These are phyloP conservation scores for Busseola fusca DNA, from an alignment of 2,888 invertebrate genomes.

Conservation along the genomic window DNA sequence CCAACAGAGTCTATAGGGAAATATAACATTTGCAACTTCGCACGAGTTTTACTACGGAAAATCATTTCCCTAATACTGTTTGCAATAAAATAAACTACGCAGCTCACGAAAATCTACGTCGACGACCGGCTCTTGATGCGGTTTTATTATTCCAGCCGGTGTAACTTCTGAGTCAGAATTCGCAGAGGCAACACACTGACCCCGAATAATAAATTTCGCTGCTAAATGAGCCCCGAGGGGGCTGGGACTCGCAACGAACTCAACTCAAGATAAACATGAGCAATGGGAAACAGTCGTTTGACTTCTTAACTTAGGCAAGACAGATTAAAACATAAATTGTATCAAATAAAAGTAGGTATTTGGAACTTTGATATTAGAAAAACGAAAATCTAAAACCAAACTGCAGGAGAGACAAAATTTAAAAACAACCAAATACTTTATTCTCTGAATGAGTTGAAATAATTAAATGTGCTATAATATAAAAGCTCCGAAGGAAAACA, in stretches of 20 bases:
- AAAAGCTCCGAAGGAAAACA: background rate
- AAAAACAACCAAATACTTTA: background rate
- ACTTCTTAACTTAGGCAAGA: slow-evolving; percentile 24
- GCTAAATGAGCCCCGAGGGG: slow-evolving; percentile 61
- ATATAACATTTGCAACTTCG: slow-evolving; percentile 40
- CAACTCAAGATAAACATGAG: slow-evolving; percentile 57
- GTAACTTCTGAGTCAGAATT: slow-evolving; percentile 61
- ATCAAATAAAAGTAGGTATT: background rate
- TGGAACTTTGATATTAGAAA: background rate
- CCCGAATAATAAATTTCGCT: slow-evolving; percentile 65
- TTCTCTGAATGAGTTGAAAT: background rate
- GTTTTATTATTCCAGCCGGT: slow-evolving; percentile 59
- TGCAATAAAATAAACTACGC: slow-evolving; percentile 44
- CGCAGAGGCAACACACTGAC: slow-evolving; percentile 64
- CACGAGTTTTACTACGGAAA: slow-evolving; percentile 34
- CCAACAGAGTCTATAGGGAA: slow-evolving; percentile 30
- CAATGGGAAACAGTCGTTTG: slow-evolving; percentile 43
- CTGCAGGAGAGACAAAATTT: background rate
- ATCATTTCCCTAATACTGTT: slow-evolving; percentile 43
- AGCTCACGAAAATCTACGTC: slow-evolving; percentile 50
- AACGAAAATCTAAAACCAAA: slow-evolving; percentile 9
- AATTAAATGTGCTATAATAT: background rate
- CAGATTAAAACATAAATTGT: slow-evolving; percentile 12
- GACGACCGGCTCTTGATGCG: slow-evolving; percentile 43
- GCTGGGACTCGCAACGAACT: slow-evolving; percentile 52